Evolutionary conservation across 2,888 invertebrate genomes (phyloP).

Genomic region (Caenorhabditis sp.): DNA sequence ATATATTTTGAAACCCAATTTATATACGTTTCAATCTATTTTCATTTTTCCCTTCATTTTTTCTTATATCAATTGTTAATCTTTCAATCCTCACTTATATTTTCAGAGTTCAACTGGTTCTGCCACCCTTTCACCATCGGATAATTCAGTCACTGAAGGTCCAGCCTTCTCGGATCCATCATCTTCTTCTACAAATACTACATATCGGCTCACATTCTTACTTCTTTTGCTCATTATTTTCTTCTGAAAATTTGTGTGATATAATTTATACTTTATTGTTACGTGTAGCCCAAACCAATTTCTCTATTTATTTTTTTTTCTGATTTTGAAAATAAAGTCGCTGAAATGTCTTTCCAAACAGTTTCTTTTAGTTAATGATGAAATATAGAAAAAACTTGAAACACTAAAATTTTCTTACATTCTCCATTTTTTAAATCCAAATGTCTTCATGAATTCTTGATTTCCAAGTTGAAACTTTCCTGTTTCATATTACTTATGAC

Average conservation of each 20-base stretch:
- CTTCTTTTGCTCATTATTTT: conserved; percentile 19
- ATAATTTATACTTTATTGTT: background rate
- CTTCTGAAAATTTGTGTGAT: conserved; percentile 10
- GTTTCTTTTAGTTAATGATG: too few species aligned
- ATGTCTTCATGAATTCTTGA: too few species aligned
- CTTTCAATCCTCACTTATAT: background rate
- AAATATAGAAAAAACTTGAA: too few species aligned
- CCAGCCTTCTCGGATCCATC: conserved; percentile 31
- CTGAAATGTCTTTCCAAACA: background rate
- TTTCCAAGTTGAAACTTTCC: too few species aligned
- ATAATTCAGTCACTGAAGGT: conserved; percentile 45
- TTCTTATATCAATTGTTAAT: too few species aligned
- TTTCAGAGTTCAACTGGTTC: conserved; percentile 32
- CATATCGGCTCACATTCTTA: conserved; percentile 5
- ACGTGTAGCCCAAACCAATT: background rate
- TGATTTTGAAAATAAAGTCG: background rate
- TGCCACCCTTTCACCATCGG: conserved; percentile 31
- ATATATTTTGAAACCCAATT: too few species aligned
- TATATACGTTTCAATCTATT: too few species aligned
- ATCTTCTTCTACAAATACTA: conserved; percentile 9
- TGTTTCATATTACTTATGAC: too few species aligned
- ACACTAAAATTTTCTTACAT: too few species aligned
- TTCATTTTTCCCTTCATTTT: too few species aligned
- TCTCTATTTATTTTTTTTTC: background rate
- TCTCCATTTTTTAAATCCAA: too few species aligned